Conservation (phyloP, 2,888 invertebrate species). For the Amiota mariae region DNA sequence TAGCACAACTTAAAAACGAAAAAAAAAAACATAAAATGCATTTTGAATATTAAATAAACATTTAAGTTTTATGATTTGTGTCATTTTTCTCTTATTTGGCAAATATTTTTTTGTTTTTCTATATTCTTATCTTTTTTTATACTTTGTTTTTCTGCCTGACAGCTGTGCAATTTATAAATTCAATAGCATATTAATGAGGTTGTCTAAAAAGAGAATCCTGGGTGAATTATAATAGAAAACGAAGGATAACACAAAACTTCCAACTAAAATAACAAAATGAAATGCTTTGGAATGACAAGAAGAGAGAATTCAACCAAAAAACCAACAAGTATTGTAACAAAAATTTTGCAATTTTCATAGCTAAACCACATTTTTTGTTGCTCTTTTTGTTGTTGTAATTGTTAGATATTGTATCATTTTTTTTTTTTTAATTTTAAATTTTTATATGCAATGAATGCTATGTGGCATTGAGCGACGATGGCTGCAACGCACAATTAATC, state of each 20-base stretch:
- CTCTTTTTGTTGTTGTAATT: constrained; percentile 6
- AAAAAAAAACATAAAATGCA: too few species aligned
- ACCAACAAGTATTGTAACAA: not conserved
- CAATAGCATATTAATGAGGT: constrained; percentile 23
- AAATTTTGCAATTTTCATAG: constrained; percentile 22
- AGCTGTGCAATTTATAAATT: constrained; percentile 20
- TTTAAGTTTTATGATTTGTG: not conserved
- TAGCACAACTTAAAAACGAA: too few species aligned
- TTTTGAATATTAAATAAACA: not conserved
- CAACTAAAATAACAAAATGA: constrained; percentile 9
- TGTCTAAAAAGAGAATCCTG: not conserved
- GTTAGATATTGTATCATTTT: not conserved
- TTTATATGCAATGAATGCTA: not conserved
- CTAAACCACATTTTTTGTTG: constrained; percentile 14
- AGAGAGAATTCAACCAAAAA: not conserved
- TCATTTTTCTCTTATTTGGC: not conserved
- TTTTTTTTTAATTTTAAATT: too few species aligned
- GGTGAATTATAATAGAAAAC: not conserved
- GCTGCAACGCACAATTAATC: constrained; percentile 19
- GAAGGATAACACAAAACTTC: not conserved
- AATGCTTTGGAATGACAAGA: not conserved
- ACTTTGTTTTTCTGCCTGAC: not conserved
- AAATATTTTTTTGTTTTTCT: not conserved
- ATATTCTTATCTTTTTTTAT: too few species aligned
- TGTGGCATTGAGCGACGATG: too few species aligned